phyloP scores from a whole-genome alignment of 2,113 vertebrate genomes.

The Cochlearius cochlearius region DNA sequence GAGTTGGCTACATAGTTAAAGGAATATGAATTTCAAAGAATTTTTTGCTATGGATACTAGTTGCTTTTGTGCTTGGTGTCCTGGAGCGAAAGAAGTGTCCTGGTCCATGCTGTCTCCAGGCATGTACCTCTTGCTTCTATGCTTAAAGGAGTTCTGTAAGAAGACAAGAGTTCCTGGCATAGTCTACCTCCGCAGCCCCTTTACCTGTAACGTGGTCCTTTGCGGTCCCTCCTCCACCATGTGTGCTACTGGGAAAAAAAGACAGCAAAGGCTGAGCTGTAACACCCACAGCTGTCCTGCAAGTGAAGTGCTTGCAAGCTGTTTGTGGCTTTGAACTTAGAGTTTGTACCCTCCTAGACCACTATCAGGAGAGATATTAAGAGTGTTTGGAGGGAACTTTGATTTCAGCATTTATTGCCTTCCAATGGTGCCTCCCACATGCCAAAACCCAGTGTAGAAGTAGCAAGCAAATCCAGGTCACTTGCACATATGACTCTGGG shows the following conservation, averaged over 20 bases:
- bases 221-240: background rate
- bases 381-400: background rate
- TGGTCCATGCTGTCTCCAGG: background rate
- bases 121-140: background rate
- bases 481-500: background rate
- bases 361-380: background rate
- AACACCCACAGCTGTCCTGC: background rate
- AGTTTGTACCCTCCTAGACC: background rate
- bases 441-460: background rate
- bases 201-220: background rate
- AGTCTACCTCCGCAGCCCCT: background rate
- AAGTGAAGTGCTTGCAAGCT: background rate
- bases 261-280: background rate
- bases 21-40: background rate
- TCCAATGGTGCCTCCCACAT: background rate
- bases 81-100: background rate
- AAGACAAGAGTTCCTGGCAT: background rate
- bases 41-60: background rate
- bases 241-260: background rate
- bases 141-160: background rate
- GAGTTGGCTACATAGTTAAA: background rate
- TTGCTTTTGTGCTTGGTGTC: background rate
- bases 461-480: background rate
- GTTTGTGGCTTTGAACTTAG: background rate
- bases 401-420: background rate